phyloP scores from a whole-genome alignment of 2,888 invertebrate genomes.

The Teleiodes luculella region DNA sequence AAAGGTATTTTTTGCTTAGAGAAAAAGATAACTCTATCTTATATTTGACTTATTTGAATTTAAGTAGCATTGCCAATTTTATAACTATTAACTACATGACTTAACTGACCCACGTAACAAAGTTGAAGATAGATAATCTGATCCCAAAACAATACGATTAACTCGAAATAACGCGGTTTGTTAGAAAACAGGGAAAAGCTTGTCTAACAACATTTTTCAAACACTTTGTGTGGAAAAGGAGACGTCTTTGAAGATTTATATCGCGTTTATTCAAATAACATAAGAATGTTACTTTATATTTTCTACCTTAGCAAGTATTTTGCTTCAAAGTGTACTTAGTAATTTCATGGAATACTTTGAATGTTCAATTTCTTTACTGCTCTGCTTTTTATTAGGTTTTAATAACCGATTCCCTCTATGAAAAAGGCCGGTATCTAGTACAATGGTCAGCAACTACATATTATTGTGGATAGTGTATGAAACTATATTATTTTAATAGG shows the following conservation, averaged over 20 bases:
- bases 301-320: background rate
- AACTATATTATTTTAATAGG: no score
- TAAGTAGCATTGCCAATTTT: no score
- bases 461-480: no score
- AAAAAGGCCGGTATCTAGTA: no score
- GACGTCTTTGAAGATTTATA: constrained; percentile 10
- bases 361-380: no score
- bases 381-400: no score
- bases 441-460: no score
- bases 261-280: constrained; percentile 10
- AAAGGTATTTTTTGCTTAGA: background rate
- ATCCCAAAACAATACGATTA: constrained; percentile 40
- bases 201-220: constrained; percentile 10
- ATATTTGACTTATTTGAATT: no score
- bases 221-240: constrained; percentile 3
- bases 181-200: constrained; percentile 45
- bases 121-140: constrained; percentile 38
- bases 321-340: background rate
- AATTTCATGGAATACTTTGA: background rate
- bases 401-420: no score
- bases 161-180: constrained; percentile 48
- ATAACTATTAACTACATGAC: no score
- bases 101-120: constrained; percentile 32
- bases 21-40: background rate
- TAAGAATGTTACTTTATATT: constrained; percentile 8